A percentile compares a stretch with the other conserved stretches of the same genome.
Conservation (phyloP, 1,140 invertebrate genomes). For the Drosophila tani region DNA sequence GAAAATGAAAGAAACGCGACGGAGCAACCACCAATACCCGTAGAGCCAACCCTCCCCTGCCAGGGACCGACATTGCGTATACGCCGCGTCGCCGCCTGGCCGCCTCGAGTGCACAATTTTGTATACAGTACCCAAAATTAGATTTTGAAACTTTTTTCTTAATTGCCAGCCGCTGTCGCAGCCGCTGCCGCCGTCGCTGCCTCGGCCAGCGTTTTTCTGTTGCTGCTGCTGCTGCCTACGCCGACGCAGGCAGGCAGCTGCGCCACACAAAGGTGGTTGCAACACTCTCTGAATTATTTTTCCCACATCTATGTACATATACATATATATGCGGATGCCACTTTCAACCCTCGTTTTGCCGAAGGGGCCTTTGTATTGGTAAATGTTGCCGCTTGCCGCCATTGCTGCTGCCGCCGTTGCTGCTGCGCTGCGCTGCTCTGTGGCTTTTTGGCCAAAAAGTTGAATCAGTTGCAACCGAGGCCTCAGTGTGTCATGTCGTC, state of each 20-base stretch:
- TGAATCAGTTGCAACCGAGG: slow-evolving; percentile 84
- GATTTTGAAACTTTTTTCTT: slow-evolving; percentile 84
- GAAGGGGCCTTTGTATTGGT: slow-evolving; percentile 74
- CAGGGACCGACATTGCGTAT: slow-evolving; percentile 39
- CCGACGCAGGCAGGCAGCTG: slow-evolving; percentile 36
- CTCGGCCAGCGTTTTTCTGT: neutral
- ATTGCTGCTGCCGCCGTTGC: slow-evolving; percentile 51
- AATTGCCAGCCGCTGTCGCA: slow-evolving; percentile 66
- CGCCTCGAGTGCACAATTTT: slow-evolving; percentile 82
- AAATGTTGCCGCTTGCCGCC: slow-evolving; percentile 82
- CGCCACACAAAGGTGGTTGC: slow-evolving; percentile 75
- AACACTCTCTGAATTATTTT: slow-evolving; percentile 68
- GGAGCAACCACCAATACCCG: slow-evolving; percentile 71
- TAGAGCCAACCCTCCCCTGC: slow-evolving; percentile 20
- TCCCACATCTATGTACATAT: slow-evolving; percentile 7
- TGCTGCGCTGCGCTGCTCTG: slow-evolving; percentile 35
- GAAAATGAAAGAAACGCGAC: slow-evolving; percentile 79
- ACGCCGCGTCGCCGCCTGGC: slow-evolving; percentile 49
- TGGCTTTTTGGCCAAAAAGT: slow-evolving; percentile 71
- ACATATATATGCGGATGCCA: neutral
- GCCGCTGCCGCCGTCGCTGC: slow-evolving; percentile 6
- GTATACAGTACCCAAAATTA: slow-evolving; percentile 84
- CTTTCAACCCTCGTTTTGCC: slow-evolving; percentile 71
- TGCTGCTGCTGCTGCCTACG: slow-evolving; percentile 11
- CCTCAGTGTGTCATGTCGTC: slow-evolving; percentile 79